Conservation (phyloP, 2,113 vertebrate species). For the Erpornis zantholeuca region DNA sequence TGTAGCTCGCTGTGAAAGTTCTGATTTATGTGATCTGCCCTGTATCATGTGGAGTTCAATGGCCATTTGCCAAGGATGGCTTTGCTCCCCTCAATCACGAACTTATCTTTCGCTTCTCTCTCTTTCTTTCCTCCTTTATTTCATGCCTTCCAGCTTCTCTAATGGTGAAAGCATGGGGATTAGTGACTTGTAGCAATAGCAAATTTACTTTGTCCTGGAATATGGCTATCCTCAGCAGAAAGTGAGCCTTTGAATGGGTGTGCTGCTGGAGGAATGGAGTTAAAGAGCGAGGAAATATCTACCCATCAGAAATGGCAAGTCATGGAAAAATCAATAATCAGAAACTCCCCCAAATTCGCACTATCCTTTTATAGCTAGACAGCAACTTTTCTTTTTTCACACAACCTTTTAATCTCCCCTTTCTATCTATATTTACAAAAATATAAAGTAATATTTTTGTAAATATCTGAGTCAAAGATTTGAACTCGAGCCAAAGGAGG, state of each 20-base stretch:
- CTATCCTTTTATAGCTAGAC: background rate
- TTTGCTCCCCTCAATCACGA: background rate
- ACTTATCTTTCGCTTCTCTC: background rate
- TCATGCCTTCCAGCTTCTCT: background rate
- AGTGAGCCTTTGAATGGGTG: background rate
- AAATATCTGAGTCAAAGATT: background rate
- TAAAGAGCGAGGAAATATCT: background rate
- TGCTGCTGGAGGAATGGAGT: background rate
- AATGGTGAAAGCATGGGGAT: background rate
- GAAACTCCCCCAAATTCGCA: background rate
- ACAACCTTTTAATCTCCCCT: background rate
- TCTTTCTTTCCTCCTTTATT: background rate
- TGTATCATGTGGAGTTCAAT: background rate
- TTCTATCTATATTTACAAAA: no score
- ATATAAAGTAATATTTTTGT: background rate
- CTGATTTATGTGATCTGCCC: background rate
- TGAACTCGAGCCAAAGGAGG: background rate
- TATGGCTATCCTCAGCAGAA: background rate
- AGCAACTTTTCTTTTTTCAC: background rate
- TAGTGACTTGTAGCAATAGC: background rate
- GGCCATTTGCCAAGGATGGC: background rate
- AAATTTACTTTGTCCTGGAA: background rate
- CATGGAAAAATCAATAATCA: background rate
- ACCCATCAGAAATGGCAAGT: background rate
- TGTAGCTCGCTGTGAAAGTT: background rate